Evolutionary conservation across 2,888 invertebrate genomes (phyloP).

Genomic region (Drosophila recens): DNA sequence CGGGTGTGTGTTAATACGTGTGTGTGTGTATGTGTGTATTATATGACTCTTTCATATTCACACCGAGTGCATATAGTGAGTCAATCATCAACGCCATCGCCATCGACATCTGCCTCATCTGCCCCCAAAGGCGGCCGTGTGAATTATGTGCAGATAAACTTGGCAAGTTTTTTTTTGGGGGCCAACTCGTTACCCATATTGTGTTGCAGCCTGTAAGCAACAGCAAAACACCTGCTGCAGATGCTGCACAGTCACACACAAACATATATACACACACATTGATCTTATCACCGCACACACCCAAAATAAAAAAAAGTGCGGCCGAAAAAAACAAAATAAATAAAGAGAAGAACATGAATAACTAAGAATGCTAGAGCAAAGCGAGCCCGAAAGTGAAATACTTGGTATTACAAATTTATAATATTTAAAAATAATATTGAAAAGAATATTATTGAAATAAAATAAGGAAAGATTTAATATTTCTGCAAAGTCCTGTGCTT

Average conservation of each 20-base stretch:
- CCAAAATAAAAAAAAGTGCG: slow-evolving; percentile 69
- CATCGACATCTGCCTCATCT: slow-evolving; percentile 31
- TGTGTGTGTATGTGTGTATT: slow-evolving; percentile 24
- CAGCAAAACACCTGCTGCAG: slow-evolving; percentile 76
- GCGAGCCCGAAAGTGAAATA: not conserved
- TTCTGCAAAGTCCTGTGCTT: no score
- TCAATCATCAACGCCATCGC: slow-evolving; percentile 57
- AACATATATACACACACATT: slow-evolving; percentile 53
- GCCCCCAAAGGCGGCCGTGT: slow-evolving; percentile 60
- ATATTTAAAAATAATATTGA: no score
- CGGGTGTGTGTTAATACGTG: slow-evolving; percentile 28
- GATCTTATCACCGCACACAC: slow-evolving; percentile 75
- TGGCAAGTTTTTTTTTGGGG: slow-evolving; percentile 56
- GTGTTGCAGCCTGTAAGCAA: slow-evolving; percentile 58
- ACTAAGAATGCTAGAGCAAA: not conserved
- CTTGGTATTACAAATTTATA: not conserved
- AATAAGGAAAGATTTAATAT: no score
- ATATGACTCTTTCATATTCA: slow-evolving; percentile 59
- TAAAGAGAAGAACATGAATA: slow-evolving; percentile 6
- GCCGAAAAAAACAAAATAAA: slow-evolving; percentile 38
- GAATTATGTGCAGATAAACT: slow-evolving; percentile 78
- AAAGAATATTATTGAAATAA: no score
- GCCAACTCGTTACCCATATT: slow-evolving; percentile 75
- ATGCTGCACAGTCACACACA: slow-evolving; percentile 55
- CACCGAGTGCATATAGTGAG: slow-evolving; percentile 48